phyloP scores from a whole-genome alignment of 2,797 vertebrate species.

The Manis crassicaudata region DNA sequence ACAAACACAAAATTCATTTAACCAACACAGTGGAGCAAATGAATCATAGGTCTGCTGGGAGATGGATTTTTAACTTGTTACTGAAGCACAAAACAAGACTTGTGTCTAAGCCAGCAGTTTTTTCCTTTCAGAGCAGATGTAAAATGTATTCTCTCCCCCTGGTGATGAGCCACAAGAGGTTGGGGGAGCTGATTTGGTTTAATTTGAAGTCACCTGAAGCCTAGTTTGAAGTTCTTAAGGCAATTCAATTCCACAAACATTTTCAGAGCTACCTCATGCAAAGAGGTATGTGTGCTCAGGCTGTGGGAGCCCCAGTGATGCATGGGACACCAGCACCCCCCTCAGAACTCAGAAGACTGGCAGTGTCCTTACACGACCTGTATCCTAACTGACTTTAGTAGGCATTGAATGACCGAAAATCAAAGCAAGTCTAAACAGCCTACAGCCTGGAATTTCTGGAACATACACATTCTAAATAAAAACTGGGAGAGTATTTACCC shows the following conservation, averaged over 20 bases:
- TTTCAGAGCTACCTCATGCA: background rate
- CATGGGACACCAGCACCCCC: background rate
- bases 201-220: slow-evolving; percentile 70
- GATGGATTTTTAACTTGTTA: slow-evolving; percentile 78
- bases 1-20: slow-evolving; percentile 77
- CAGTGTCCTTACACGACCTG: background rate
- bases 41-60: slow-evolving; percentile 72
- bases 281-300: background rate
- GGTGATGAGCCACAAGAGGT: slow-evolving; percentile 49
- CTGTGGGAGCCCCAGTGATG: background rate
- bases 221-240: slow-evolving; percentile 65
- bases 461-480: background rate
- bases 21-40: slow-evolving; percentile 74
- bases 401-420: background rate
- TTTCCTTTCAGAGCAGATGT: slow-evolving; percentile 54
- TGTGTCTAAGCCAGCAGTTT: slow-evolving; percentile 41
- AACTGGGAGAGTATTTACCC: background rate
- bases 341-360: background rate
- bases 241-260: slow-evolving; percentile 46
- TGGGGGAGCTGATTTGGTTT: slow-evolving; percentile 30
- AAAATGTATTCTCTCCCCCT: slow-evolving; percentile 46
- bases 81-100: slow-evolving; percentile 77
- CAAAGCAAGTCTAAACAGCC: background rate
- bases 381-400: background rate
- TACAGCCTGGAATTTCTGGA: background rate